phyloP scores from a whole-genome alignment of 2,888 invertebrate species.

The Rhingia campestris region DNA sequence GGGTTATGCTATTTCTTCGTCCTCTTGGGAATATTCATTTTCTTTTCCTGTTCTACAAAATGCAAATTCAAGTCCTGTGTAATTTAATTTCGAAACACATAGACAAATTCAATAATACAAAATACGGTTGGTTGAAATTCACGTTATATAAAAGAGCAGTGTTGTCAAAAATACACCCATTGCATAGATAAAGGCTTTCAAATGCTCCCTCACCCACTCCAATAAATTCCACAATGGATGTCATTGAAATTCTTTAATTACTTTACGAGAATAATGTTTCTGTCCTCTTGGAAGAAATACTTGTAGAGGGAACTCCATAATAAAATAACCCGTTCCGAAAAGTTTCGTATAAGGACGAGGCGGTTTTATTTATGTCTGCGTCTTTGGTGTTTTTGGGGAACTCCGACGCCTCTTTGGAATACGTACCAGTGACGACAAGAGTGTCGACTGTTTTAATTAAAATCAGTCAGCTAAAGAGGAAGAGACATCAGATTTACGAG shows the following conservation, averaged over 20 bases:
- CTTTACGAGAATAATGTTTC: slow-evolving; percentile 49
- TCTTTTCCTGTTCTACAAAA: too few species aligned
- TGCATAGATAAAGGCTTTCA: background rate
- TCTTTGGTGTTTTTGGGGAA: slow-evolving; percentile 21
- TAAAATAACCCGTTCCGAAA: slow-evolving; percentile 19
- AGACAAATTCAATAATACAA: too few species aligned
- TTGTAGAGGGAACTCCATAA: slow-evolving; percentile 10
- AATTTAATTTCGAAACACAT: too few species aligned
- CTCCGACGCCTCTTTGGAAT: slow-evolving; percentile 11
- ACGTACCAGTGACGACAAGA: slow-evolving; percentile 22
- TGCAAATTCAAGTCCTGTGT: too few species aligned
- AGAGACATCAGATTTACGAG: slow-evolving; percentile 42
- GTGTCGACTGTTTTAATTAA: slow-evolving; percentile 55
- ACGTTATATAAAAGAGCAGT: background rate
- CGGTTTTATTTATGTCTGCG: slow-evolving; percentile 17
- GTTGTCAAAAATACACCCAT: background rate
- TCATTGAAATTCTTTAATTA: slow-evolving; percentile 58
- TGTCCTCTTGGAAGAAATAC: slow-evolving; percentile 26
- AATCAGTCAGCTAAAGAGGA: slow-evolving; percentile 23
- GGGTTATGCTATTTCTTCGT: too few species aligned
- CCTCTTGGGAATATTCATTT: too few species aligned
- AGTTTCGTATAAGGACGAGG: background rate
- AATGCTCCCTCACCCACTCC: background rate
- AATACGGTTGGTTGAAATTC: too few species aligned
- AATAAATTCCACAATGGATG: slow-evolving; percentile 49